These are phyloP conservation scores for Dendrocincla tyrannina DNA, from an alignment of 2,797 vertebrate species.

Conservation along the genomic window DNA sequence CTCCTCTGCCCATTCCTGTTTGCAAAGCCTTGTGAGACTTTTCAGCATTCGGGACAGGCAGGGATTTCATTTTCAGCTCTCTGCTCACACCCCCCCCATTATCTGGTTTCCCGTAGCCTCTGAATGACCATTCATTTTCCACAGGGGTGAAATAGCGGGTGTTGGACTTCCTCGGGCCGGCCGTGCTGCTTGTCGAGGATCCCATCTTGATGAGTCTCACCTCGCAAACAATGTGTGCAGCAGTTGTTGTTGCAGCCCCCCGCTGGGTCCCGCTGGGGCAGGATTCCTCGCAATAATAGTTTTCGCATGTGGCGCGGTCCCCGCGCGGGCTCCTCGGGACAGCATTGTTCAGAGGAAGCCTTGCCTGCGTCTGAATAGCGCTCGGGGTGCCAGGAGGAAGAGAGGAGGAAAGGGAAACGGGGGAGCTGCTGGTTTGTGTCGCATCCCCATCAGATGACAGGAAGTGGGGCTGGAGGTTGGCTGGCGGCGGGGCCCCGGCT, in stretches of 20 bases:
- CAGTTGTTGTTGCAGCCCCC: slow-evolving; percentile 60
- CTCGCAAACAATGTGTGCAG: slow-evolving; percentile 66
- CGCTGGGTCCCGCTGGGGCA: slow-evolving; percentile 69
- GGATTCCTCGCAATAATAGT: slow-evolving; percentile 77
- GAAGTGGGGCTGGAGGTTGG: slow-evolving; percentile 72
- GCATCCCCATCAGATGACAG: slow-evolving; percentile 77
- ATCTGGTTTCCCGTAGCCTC: not conserved
- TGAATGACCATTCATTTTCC: not conserved
- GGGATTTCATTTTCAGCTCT: not conserved
- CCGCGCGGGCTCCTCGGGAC: slow-evolving; percentile 73
- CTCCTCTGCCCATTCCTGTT: not conserved
- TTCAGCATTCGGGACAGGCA: fast-evolving
- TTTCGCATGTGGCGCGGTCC: slow-evolving; percentile 81
- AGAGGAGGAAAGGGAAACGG: slow-evolving; percentile 78
- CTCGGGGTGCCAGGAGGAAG: slow-evolving; percentile 81
- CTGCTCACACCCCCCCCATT: not conserved
- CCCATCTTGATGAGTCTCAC: slow-evolving; percentile 63
- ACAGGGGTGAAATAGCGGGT: not conserved
- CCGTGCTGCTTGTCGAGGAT: slow-evolving; percentile 30
- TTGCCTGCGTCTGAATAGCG: slow-evolving; percentile 76
- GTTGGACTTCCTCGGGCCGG: slow-evolving; percentile 31
- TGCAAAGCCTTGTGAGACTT: not conserved
- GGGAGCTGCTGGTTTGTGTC: slow-evolving; percentile 77
- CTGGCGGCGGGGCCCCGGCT: not conserved
- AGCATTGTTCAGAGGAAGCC: slow-evolving; percentile 81